Evolutionary conservation across 2,113 vertebrate species (phyloP).

Genomic region (Oplegnathus fasciatus): DNA sequence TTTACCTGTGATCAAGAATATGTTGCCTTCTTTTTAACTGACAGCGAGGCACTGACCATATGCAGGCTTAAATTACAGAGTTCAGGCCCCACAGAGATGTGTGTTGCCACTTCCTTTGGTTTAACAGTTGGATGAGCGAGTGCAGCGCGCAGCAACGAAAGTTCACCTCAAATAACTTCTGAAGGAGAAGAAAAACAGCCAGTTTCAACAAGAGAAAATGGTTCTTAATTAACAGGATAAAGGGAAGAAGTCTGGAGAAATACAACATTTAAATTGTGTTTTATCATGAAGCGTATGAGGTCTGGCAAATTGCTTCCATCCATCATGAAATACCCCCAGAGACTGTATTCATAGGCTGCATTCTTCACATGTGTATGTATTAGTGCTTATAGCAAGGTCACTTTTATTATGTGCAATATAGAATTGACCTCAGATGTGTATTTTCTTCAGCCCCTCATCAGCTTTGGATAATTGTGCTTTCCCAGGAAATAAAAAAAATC

Average conservation of each 20-base stretch:
- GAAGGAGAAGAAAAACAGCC: not conserved
- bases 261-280: not conserved
- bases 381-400: not conserved
- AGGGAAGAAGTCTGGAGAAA: not conserved
- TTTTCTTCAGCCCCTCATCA: not conserved
- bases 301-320: constrained; percentile 4
- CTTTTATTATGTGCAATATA: not conserved
- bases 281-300: not conserved
- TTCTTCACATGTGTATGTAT: not conserved
- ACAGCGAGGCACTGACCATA: constrained; percentile 29
- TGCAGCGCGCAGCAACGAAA: constrained; percentile 15
- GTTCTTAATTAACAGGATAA: not conserved
- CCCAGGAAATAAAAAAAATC: not conserved
- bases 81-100: constrained; percentile 8
- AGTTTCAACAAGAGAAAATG: not conserved
- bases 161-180: constrained; percentile 11
- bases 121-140: constrained; percentile 66
- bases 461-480: not conserved
- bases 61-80: constrained; percentile 10
- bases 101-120: constrained; percentile 72
- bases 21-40: not conserved
- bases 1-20: not conserved
- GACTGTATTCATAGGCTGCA: not conserved
- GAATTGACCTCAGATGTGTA: not conserved
- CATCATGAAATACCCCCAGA: not conserved